Percentiles rank a stretch among this genome's conserved stretches.
Conservation (phyloP, 2,113 vertebrate species). For the Austrofundulus limnaeus region DNA sequence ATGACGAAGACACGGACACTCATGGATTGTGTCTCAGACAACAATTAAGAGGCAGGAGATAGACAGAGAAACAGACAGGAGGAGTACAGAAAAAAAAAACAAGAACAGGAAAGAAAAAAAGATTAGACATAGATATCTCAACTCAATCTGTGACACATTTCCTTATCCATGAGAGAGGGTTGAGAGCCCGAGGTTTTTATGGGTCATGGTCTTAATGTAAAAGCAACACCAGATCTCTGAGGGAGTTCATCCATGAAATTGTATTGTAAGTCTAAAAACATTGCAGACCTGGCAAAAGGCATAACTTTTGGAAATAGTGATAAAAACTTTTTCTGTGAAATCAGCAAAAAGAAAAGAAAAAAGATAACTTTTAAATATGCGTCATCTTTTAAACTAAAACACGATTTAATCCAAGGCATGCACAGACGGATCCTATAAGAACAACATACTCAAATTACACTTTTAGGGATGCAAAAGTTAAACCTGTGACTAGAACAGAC, state of each 20-base stretch:
- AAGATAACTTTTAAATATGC: neutral
- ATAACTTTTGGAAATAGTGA: conserved; percentile 6
- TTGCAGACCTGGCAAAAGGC: conserved; percentile 17
- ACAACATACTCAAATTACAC: conserved; percentile 44
- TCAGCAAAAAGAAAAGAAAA: conserved; percentile 1
- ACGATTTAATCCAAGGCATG: conserved; percentile 29
- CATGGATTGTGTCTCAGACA: conserved; percentile 77
- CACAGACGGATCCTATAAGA: conserved; percentile 32
- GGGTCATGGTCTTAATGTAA: conserved; percentile 70
- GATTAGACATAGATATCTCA: conserved; percentile 58
- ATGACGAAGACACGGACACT: conserved; percentile 70
- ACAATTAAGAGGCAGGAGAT: conserved; percentile 56
- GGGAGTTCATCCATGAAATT: conserved; percentile 48
- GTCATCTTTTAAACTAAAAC: neutral
- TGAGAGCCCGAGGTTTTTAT: conserved; percentile 49
- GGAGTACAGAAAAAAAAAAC: conserved; percentile 46
- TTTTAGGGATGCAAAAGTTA: conserved; percentile 22
- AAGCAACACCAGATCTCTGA: conserved; percentile 61
- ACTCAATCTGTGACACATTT: conserved; percentile 71
- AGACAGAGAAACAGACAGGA: conserved; percentile 52
- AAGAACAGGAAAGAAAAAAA: conserved; percentile 29
- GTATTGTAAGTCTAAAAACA: conserved; percentile 36
- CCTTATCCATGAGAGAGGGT: conserved; percentile 75
- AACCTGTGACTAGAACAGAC: conserved; percentile 9
- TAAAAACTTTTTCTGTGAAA: neutral